phyloP scores from a whole-genome alignment of 2,113 vertebrate species.

The Willisornis vidua region DNA sequence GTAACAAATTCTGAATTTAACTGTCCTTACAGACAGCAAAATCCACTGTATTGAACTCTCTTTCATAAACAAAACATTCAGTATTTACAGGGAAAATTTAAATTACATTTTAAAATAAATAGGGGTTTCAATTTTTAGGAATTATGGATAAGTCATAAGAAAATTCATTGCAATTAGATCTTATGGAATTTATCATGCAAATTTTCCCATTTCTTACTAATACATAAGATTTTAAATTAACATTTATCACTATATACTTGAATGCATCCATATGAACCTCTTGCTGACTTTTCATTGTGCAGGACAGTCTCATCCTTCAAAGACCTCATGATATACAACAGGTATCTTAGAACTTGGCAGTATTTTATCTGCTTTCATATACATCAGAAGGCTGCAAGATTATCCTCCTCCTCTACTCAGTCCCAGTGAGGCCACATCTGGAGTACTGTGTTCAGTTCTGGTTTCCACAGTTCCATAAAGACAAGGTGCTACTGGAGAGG shows the following conservation, averaged over 20 bases:
- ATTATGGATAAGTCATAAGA: not conserved
- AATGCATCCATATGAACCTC: not conserved
- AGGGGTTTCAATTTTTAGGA: not conserved
- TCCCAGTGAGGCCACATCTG: not conserved
- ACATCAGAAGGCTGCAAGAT: not conserved
- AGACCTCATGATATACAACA: not conserved
- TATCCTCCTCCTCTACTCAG: not conserved
- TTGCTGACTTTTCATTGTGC: not conserved
- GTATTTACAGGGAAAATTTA: not conserved
- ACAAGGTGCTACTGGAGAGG: not conserved
- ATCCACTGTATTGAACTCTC: not conserved
- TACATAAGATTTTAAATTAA: not conserved
- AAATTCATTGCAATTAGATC: not conserved
- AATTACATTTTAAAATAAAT: not conserved
- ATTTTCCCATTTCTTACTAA: not conserved
- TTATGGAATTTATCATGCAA: not conserved
- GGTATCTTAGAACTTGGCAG: not conserved
- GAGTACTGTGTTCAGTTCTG: fast-evolving
- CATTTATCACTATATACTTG: not conserved
- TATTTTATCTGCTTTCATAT: not conserved
- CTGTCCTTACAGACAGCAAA: not conserved
- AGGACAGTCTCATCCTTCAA: not conserved
- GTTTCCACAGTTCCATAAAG: not conserved
- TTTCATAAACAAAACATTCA: not conserved
- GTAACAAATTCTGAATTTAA: not conserved